Evolutionary conservation across 2,888 invertebrate genomes (phyloP).

Genomic region (Acanthacorydalis orientalis): DNA sequence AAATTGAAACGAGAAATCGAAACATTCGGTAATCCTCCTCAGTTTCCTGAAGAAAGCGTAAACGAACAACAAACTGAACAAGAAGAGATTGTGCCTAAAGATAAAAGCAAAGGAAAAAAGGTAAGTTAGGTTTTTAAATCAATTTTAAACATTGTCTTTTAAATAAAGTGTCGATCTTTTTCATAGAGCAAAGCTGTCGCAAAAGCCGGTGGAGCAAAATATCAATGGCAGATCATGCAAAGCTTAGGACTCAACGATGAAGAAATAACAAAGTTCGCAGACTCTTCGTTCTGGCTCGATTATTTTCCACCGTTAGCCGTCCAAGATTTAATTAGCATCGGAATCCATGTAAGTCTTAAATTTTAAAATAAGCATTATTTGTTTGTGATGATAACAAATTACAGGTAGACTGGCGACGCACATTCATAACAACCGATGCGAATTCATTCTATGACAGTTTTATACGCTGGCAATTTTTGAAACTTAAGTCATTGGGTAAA

Average conservation of each 20-base stretch:
- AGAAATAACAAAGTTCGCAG: conserved; percentile 86
- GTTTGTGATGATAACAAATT: conserved; percentile 8
- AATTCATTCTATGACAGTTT: conserved; percentile 98
- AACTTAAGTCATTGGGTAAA: conserved; percentile 71
- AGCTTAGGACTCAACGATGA: conserved; percentile 76
- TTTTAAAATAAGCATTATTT: conserved; percentile 7
- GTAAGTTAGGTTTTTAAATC: conserved; percentile 18
- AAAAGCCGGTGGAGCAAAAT: conserved; percentile 76
- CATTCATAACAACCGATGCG: conserved; percentile 96
- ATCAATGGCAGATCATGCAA: conserved; percentile 98
- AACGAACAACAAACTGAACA: conserved; percentile 29
- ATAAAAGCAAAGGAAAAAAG: conserved; percentile 85
- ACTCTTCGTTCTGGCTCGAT: conserved; percentile 84
- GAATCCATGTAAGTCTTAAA: conserved; percentile 56
- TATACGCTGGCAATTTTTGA: conserved; percentile 89
- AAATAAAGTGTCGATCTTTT: conserved; percentile 4
- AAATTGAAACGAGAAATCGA: conserved; percentile 90
- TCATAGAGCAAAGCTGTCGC: conserved; percentile 82
- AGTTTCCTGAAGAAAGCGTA: conserved; percentile 53
- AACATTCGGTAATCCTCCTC: conserved; percentile 80
- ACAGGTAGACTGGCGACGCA: conserved; percentile 91
- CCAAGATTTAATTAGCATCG: conserved; percentile 73
- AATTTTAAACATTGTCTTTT: not conserved
- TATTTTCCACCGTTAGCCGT: conserved; percentile 90
- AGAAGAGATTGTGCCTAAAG: conserved; percentile 48